Conservation (phyloP, 2,797 vertebrate species). For the Lacerta agilis region DNA sequence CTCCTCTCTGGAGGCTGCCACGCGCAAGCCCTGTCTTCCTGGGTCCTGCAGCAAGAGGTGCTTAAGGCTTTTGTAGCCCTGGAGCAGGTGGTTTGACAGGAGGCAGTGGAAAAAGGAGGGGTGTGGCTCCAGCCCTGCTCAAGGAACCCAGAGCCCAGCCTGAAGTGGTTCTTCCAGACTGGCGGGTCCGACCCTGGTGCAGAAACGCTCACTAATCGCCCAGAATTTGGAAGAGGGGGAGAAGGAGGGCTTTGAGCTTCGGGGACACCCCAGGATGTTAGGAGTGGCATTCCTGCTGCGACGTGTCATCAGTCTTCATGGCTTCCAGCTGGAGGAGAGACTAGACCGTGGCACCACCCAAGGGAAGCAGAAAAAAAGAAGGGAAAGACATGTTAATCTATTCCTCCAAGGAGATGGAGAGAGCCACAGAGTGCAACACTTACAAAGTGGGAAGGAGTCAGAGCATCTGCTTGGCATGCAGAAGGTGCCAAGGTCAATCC, state of each 20-base stretch:
- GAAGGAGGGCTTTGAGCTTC: constrained; percentile 28
- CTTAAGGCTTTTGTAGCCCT: constrained; percentile 56
- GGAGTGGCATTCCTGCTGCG: constrained; percentile 36
- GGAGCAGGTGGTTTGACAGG: constrained; percentile 60
- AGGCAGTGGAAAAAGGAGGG: constrained; percentile 67
- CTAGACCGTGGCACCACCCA: constrained; percentile 30
- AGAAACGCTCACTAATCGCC: constrained; percentile 49
- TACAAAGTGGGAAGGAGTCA: no score
- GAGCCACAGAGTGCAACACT: neutral
- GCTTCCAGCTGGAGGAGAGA: neutral
- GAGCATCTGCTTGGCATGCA: no score
- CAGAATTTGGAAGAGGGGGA: neutral
- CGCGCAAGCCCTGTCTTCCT: neutral
- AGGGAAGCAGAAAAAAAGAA: constrained; percentile 9
- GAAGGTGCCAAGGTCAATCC: no score
- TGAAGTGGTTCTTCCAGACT: constrained; percentile 64
- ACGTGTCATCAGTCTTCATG: constrained; percentile 27
- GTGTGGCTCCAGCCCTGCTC: constrained; percentile 59
- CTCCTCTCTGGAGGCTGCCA: constrained; percentile 7
- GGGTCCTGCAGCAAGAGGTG: constrained; percentile 35
- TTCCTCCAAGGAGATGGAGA: neutral
- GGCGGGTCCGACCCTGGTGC: constrained; percentile 51
- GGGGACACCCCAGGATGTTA: constrained; percentile 56
- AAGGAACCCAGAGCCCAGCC: constrained; percentile 57
- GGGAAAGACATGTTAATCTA: neutral